Evolutionary conservation across 2,113 vertebrate species (phyloP).

Genomic region (Otis tarda): DNA sequence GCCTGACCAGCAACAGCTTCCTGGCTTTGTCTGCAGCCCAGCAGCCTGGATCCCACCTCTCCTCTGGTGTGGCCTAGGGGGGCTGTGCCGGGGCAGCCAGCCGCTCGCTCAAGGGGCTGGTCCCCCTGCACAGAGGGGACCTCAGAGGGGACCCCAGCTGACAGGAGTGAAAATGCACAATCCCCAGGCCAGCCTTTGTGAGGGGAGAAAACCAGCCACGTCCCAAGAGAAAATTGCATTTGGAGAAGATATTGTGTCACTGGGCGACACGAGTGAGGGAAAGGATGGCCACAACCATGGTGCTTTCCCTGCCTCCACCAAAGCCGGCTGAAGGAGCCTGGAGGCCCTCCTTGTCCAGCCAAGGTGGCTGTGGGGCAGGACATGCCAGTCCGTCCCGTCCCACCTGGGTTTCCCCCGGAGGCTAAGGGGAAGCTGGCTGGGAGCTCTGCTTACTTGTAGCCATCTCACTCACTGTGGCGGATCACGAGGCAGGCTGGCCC

Average conservation of each 20-base stretch:
- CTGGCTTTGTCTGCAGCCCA: background rate
- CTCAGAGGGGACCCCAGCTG: background rate
- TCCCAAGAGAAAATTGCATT: background rate
- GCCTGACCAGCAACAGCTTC: conserved; percentile 25
- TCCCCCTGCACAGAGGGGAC: background rate
- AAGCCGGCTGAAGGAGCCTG: background rate
- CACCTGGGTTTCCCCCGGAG: rapidly evolving
- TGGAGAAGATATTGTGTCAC: background rate
- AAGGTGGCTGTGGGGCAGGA: rapidly evolving
- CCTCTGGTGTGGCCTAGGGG: background rate
- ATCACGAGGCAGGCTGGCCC: background rate
- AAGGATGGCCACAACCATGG: background rate
- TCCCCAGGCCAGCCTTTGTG: background rate
- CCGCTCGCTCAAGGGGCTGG: rapidly evolving
- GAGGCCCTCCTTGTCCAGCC: background rate
- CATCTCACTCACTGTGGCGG: rapidly evolving
- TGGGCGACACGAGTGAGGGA: background rate
- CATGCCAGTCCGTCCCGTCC: rapidly evolving
- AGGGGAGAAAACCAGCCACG: background rate
- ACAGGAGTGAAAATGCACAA: background rate
- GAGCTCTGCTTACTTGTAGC: background rate
- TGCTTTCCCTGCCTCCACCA: background rate
- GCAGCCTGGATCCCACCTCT: background rate
- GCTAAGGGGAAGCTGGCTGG: background rate
- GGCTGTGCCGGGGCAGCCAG: background rate